A percentile compares a stretch with the other conserved stretches of the same genome.
Conservation (phyloP, 2,888 invertebrate species). For the Cheilosia vernalis region DNA sequence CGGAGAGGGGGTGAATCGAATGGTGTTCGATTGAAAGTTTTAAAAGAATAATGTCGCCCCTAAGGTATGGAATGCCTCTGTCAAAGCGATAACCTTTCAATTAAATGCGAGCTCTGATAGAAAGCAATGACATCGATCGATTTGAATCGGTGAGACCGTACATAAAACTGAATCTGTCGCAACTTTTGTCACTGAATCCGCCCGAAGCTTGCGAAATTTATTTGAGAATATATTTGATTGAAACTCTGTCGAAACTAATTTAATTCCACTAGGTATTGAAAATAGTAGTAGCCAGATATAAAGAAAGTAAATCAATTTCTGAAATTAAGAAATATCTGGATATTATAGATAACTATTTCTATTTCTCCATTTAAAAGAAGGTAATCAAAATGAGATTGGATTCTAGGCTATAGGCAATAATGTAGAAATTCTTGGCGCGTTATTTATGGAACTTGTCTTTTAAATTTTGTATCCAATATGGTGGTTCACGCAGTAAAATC, state of each 20-base stretch:
- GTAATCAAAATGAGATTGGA: no score
- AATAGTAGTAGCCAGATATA: background rate
- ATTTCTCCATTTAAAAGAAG: no score
- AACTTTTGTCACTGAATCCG: background rate
- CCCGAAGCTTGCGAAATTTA: background rate
- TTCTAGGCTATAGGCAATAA: no score
- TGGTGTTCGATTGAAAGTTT: background rate
- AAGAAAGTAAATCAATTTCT: no score
- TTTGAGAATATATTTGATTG: background rate
- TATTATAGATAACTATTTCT: no score
- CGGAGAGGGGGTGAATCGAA: background rate
- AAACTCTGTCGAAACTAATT: background rate
- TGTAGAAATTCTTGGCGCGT: no score
- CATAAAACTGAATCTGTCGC: background rate
- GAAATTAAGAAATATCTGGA: no score
- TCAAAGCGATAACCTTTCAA: slow-evolving; percentile 39
- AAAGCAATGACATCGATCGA: slow-evolving; percentile 9
- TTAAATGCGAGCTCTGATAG: slow-evolving; percentile 19
- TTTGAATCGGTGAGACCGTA: slow-evolving; percentile 1
- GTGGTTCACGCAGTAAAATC: no score
- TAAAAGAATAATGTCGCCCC: background rate
- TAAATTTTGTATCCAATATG: no score
- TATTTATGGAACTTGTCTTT: no score
- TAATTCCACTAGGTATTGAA: background rate
- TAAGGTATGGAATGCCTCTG: slow-evolving; percentile 8